phyloP scores from a whole-genome alignment of 2,888 invertebrate genomes.

The Ditula angustiorana region DNA sequence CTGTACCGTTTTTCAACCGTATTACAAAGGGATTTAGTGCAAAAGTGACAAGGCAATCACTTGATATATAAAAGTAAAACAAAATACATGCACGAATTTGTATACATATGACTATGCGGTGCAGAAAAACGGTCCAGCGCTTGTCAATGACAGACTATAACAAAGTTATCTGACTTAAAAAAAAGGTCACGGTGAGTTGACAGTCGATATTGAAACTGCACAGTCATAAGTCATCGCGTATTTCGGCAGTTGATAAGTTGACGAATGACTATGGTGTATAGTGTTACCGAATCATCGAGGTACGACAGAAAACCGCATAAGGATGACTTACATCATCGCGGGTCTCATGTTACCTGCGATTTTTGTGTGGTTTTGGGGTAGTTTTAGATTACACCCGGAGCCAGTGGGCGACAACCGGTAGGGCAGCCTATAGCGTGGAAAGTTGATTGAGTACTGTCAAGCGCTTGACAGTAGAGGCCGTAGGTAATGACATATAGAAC shows the following conservation, averaged over 20 bases:
- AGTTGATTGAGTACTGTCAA: not conserved
- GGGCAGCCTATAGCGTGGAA: not conserved
- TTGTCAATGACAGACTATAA: too few species aligned
- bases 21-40: too few species aligned
- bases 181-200: slow-evolving; percentile 4
- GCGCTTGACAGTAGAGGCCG: too few species aligned
- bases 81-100: too few species aligned
- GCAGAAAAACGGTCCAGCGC: too few species aligned
- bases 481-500: too few species aligned
- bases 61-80: too few species aligned
- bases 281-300: not conserved
- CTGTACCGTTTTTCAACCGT: too few species aligned
- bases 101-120: too few species aligned
- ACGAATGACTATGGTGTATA: not conserved
- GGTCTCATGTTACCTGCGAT: slow-evolving; percentile 12
- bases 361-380: slow-evolving; percentile 26
- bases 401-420: slow-evolving; percentile 3
- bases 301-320: slow-evolving; percentile 22
- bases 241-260: slow-evolving; percentile 4
- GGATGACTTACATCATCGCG: slow-evolving; percentile 2
- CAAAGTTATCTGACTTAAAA: slow-evolving; percentile 7
- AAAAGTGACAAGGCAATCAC: too few species aligned
- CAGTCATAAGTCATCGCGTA: not conserved
- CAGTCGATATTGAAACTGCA: not conserved
- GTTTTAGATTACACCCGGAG: slow-evolving; percentile 23